phyloP scores from a whole-genome alignment of 2,888 invertebrate genomes.

The Pantelozetes paolii region DNA sequence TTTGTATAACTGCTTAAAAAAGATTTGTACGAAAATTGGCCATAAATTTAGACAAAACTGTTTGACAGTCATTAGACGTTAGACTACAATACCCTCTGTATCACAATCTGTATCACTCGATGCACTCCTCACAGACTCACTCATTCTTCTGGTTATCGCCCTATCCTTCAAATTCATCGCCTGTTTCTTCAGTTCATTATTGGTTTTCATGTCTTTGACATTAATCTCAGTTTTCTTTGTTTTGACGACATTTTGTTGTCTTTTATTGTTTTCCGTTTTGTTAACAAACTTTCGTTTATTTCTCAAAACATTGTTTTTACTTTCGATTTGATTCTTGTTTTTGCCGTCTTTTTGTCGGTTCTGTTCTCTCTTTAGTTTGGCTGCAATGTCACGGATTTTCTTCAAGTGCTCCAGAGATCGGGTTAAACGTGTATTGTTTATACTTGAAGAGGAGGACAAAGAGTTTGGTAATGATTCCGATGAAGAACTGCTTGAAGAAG shows the following conservation, averaged over 20 bases:
- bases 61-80: background rate
- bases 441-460: constrained; percentile 3
- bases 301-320: background rate
- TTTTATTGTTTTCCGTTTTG: background rate
- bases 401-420: constrained; percentile 34
- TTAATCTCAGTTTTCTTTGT: constrained; percentile 6
- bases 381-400: constrained; percentile 25
- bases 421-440: constrained; percentile 17
- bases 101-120: constrained; percentile 33
- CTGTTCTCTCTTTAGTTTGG: constrained; percentile 34
- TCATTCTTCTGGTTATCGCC: background rate
- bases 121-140: background rate
- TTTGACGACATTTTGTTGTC: constrained; percentile 29
- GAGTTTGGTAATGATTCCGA: constrained; percentile 36
- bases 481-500: constrained; percentile 23
- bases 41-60: constrained; percentile 10
- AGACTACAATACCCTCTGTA: constrained; percentile 31
- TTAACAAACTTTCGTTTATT: background rate
- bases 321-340: background rate
- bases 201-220: constrained; percentile 6
- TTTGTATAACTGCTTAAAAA: background rate
- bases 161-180: background rate
- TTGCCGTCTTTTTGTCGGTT: constrained; percentile 9
- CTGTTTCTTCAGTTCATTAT: background rate
- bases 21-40: constrained; percentile 32